Evolutionary conservation across 1,140 invertebrate species (phyloP).

Genomic region (Rhyzopertha dominica): DNA sequence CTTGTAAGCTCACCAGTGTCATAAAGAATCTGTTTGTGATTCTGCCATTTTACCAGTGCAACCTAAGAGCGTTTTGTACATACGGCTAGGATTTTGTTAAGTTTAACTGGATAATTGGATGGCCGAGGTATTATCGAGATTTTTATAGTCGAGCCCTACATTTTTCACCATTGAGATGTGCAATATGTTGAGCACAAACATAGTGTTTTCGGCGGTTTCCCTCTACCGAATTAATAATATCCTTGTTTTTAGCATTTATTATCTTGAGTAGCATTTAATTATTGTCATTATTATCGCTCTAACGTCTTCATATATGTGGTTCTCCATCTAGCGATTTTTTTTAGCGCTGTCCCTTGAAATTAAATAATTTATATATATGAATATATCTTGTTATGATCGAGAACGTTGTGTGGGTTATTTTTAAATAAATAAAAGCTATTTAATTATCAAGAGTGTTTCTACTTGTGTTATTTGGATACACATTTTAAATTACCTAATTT

Average conservation of each 20-base stretch:
- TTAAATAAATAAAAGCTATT: constrained; percentile 42
- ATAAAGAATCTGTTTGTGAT: background rate
- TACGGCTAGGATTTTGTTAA: constrained; percentile 35
- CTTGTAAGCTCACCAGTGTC: no score
- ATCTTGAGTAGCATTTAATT: constrained; percentile 16
- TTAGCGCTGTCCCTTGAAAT: constrained; percentile 23
- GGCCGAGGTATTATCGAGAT: constrained; percentile 1
- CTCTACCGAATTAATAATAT: constrained; percentile 2
- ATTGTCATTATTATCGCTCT: constrained; percentile 10
- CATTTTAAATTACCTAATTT: background rate
- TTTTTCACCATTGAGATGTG: background rate
- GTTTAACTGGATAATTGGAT: constrained; percentile 20
- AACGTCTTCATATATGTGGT: constrained; percentile 14
- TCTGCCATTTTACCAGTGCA: background rate
- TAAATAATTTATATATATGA: constrained; percentile 42
- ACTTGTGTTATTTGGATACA: background rate
- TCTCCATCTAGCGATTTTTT: constrained; percentile 16
- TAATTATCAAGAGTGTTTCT: background rate
- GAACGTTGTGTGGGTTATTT: constrained; percentile 43
- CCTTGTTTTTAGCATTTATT: constrained; percentile 14
- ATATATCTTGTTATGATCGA: constrained; percentile 41
- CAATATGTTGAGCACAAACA: background rate
- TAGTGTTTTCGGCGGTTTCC: constrained; percentile 4
- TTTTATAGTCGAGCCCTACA: background rate
- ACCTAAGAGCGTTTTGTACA: constrained; percentile 34